Percentiles rank a stretch among this genome's conserved stretches.
Conservation (phyloP, 2,888 invertebrate species). For the Trachelus stipa region DNA sequence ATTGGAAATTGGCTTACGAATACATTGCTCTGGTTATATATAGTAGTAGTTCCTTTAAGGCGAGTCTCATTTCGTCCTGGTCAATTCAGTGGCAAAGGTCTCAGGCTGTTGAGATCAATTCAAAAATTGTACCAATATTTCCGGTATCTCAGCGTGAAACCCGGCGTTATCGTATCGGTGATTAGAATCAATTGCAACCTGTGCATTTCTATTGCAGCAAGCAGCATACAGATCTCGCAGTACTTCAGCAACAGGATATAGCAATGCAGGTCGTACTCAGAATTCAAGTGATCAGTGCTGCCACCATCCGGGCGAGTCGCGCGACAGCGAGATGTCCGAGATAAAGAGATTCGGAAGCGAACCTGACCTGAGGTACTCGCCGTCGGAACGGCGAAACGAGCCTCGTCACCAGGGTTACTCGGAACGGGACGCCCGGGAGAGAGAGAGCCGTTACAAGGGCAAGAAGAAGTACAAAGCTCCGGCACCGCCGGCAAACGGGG, state of each 20-base stretch:
- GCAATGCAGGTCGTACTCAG: too few relatives aligned
- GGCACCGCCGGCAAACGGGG: constrained; percentile 71
- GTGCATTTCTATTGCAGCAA: constrained; percentile 36
- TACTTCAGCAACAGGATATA: constrained; percentile 48
- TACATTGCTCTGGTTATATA: too few relatives aligned
- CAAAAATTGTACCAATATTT: too few relatives aligned
- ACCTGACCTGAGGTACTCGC: constrained; percentile 73
- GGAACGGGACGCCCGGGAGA: constrained; percentile 67
- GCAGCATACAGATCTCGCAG: constrained; percentile 50
- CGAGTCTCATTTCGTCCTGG: too few relatives aligned
- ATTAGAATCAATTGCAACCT: too few relatives aligned
- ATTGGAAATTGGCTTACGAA: too few relatives aligned
- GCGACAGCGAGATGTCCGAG: constrained; percentile 56
- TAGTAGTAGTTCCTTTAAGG: too few relatives aligned
- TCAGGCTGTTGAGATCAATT: too few relatives aligned
- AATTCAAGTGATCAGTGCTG: constrained; percentile 33
- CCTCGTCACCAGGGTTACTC: constrained; percentile 51
- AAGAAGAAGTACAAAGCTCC: constrained; percentile 85
- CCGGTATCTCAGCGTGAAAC: too few relatives aligned
- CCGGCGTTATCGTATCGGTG: too few relatives aligned
- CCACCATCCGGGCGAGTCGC: constrained; percentile 49
- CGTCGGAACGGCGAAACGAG: constrained; percentile 33
- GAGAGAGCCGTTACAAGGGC: constrained; percentile 67
- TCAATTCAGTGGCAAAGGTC: too few relatives aligned
- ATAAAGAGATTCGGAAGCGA: constrained; percentile 79